Conservation (phyloP, 2,113 vertebrate genomes). For the Chloropsis hardwickii region DNA sequence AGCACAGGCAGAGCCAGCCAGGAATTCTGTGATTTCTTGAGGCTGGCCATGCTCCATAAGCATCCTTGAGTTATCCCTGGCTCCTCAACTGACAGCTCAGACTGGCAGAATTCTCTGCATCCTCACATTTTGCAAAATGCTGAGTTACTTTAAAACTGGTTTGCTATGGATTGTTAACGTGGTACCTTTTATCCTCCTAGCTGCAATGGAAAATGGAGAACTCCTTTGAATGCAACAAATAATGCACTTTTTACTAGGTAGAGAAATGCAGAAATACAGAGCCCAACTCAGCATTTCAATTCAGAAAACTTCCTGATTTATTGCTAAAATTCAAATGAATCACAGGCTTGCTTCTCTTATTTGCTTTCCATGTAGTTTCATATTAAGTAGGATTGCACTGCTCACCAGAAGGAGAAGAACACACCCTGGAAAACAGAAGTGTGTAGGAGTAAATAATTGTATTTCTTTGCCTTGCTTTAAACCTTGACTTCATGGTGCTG, state of each 20-base stretch:
- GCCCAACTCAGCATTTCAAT: background rate
- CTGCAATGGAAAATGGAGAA: background rate
- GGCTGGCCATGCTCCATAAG: background rate
- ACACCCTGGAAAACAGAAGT: background rate
- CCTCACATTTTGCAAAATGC: background rate
- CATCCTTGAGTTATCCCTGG: background rate
- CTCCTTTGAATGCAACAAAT: background rate
- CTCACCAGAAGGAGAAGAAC: background rate
- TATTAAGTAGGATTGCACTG: background rate
- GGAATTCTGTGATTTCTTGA: background rate
- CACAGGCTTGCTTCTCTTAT: background rate
- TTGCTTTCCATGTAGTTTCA: background rate
- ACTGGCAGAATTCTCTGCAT: background rate
- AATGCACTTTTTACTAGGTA: background rate
- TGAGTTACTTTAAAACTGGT: background rate
- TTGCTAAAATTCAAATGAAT: background rate
- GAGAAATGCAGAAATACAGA: background rate
- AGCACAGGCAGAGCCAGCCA: background rate
- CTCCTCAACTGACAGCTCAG: background rate
- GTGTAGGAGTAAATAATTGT: background rate
- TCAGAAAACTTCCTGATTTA: slow-evolving; percentile 2
- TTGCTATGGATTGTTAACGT: background rate
- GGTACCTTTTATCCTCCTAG: background rate
- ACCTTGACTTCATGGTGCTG: background rate
- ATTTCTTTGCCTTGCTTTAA: background rate